Evolutionary conservation across 1,140 invertebrate species (phyloP), one percentile per base, ranked within the genome.

Genomic region (Aricia agestis): DNA sequence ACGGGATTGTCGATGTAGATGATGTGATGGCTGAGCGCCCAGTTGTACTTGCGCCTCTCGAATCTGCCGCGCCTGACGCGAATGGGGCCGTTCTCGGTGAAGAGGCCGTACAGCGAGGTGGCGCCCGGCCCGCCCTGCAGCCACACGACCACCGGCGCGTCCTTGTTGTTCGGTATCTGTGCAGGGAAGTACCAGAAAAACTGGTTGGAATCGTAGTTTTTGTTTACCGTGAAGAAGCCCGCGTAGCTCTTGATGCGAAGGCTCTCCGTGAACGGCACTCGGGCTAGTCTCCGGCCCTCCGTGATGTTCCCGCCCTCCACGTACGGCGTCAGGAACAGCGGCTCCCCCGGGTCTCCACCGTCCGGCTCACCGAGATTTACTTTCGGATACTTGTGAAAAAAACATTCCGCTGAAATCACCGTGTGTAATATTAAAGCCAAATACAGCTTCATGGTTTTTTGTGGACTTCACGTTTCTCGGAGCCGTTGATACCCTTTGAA

Each of bases 1-100:
- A 97, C 97, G 6, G 97, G 97, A 86, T 97, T 97, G 81, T 98
- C 97, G 69, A 98, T 95, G 78, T 96, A 98, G 17, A 98, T 92
- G 32, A 98, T 80, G 81, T 96, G 95, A 78, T 96, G 95, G 6
- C 93, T 93, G 15, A 93, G 89, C 69, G 94, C 95, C 97, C 97
- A 98, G 7, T 95, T 95, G 65, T 94, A 94, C 80, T 95, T 93
- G 36, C 96, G 93, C 42, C 86, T 83, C 67, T 92, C 89, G 67
- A 91, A 86, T 72, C 78, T 87, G n/a, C 75, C 74, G 25, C 86
- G 80, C 7, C 82, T 85, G 77, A 85, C 93, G 85, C 67, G 95
- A 75, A 81, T 92, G 0, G 97, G 97, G 0, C 97, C 97, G 81
- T 97, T 95, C 89, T 98, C 96, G 0, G 93, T 92, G 77, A 98